phyloP scores from a whole-genome alignment of 2,888 invertebrate genomes.

The Lacanobia wlatinum region DNA sequence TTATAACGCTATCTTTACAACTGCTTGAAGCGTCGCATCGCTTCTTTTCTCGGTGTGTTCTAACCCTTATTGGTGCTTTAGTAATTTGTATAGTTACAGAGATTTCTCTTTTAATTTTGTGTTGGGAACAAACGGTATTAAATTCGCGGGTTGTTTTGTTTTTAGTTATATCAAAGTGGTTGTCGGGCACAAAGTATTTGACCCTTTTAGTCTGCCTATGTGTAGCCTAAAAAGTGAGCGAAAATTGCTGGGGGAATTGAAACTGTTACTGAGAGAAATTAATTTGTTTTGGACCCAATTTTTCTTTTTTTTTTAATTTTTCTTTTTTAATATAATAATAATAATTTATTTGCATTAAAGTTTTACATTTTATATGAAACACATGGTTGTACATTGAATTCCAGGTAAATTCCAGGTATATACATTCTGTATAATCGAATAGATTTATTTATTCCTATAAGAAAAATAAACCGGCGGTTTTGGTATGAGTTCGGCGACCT shows the following conservation, averaged over 20 bases:
- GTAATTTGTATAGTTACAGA: constrained; percentile 37
- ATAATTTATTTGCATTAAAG: no score
- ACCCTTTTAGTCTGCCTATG: neutral
- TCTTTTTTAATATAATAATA: no score
- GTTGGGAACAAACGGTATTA: constrained; percentile 32
- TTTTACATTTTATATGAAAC: no score
- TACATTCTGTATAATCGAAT: no score
- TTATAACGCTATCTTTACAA: no score
- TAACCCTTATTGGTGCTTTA: constrained; percentile 28
- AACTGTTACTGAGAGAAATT: neutral
- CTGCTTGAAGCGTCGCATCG: neutral
- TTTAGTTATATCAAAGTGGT: constrained; percentile 12
- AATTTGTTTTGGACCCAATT: neutral
- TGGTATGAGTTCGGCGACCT: neutral
- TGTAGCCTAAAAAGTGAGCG: neutral
- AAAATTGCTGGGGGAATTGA: neutral
- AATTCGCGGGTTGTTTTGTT: constrained; percentile 18
- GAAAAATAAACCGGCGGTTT: neutral
- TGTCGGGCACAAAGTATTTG: constrained; percentile 1
- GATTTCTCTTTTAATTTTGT: constrained; percentile 43
- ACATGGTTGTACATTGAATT: no score
- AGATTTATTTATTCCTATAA: no score
- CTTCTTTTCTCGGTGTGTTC: neutral
- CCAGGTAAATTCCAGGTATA: no score
- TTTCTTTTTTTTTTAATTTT: no score